Conservation (phyloP, 2,113 vertebrate species). For the Dolichotis patagonum region DNA sequence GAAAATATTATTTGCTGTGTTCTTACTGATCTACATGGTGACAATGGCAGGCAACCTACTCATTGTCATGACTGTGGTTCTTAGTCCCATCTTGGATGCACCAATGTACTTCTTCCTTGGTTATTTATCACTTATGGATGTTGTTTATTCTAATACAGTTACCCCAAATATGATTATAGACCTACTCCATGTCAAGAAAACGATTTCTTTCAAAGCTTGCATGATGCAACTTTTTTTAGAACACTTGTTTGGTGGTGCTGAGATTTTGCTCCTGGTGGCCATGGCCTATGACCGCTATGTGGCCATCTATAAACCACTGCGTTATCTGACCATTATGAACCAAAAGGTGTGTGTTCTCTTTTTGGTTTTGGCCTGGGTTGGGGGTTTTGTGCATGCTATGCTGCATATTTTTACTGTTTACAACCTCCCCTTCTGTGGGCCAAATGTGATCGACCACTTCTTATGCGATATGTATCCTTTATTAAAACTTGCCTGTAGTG, state of each 20-base stretch:
- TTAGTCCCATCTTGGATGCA: background rate
- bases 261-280: constrained; percentile 69
- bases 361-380: background rate
- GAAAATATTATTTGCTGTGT: background rate
- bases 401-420: background rate
- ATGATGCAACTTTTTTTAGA: constrained; percentile 64
- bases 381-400: constrained; percentile 55
- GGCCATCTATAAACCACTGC: constrained; percentile 72
- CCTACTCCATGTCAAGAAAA: constrained; percentile 59
- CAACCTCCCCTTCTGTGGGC: background rate
- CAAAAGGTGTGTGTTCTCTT: background rate
- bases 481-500: constrained; percentile 65
- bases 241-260: constrained; percentile 71
- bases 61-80: background rate
- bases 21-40: background rate
- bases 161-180: constrained; percentile 66
- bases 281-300: constrained; percentile 68
- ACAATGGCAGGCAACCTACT: background rate
- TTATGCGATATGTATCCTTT: background rate
- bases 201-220: constrained; percentile 69
- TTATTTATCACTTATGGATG: constrained; percentile 70
- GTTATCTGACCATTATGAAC: constrained; percentile 67
- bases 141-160: constrained; percentile 57
- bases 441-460: background rate
- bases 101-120: constrained; percentile 76